phyloP scores from a whole-genome alignment of 1,140 invertebrate species.

The Myzus persicae region DNA sequence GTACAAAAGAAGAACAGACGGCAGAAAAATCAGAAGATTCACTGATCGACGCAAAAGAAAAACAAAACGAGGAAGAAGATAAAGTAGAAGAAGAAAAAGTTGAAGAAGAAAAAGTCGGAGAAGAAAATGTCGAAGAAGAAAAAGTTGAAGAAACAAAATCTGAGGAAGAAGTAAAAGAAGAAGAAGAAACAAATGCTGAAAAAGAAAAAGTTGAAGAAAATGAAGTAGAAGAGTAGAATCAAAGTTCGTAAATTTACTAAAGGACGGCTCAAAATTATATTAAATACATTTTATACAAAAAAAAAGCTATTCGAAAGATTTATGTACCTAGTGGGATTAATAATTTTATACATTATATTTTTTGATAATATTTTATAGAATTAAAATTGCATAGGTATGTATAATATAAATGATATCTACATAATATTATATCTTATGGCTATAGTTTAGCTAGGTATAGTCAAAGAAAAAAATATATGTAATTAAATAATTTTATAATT shows the following conservation, averaged over 20 bases:
- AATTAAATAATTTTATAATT: neutral
- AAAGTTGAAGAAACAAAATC: too few species aligned
- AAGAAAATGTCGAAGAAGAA: neutral
- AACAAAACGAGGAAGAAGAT: neutral
- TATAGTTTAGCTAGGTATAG: neutral
- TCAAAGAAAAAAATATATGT: neutral
- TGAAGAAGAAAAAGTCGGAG: neutral
- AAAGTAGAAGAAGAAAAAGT: neutral
- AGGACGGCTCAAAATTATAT: constrained; percentile 1
- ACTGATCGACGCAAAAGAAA: neutral
- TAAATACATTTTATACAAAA: constrained; percentile 11
- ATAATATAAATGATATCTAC: neutral
- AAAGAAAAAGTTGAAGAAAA: neutral
- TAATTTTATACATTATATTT: neutral
- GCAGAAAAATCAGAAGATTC: neutral
- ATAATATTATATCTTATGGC: too few species aligned
- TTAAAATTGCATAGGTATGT: neutral
- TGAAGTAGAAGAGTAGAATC: neutral
- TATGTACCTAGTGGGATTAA: neutral
- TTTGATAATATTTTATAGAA: neutral
- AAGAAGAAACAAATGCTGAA: neutral
- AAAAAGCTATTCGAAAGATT: neutral
- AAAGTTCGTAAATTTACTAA: neutral
- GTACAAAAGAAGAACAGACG: neutral
- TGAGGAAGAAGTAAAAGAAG: neutral